A percentile compares a stretch with the other conserved stretches of the same genome.
Evolutionary conservation across 1,140 invertebrate species (phyloP).

Genomic region (Tachypleus tridentatus): DNA sequence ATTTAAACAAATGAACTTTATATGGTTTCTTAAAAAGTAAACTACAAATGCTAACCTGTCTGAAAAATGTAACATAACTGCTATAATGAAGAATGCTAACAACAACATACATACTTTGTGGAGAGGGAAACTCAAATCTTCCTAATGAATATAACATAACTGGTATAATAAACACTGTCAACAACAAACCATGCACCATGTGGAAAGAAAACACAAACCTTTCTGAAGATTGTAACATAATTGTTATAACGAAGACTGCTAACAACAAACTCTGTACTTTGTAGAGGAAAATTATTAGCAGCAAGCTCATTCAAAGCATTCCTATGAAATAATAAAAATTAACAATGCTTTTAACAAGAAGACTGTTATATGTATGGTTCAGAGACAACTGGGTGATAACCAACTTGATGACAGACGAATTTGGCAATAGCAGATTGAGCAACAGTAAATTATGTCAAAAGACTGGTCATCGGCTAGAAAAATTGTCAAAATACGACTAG

Average conservation of each 20-base stretch:
- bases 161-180: not conserved
- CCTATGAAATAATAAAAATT: conserved; percentile 4
- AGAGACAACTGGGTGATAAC: too few species aligned
- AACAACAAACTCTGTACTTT: conserved; percentile 11
- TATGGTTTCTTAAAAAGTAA: too few species aligned
- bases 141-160: not conserved
- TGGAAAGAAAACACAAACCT: not conserved
- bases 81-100: conserved; percentile 7
- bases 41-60: conserved; percentile 3
- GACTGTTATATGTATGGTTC: too few species aligned
- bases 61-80: conserved; percentile 12
- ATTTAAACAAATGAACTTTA: too few species aligned
- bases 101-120: conserved; percentile 14
- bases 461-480: too few species aligned
- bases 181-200: not conserved
- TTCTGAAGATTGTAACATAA: conserved; percentile 14
- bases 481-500: too few species aligned
- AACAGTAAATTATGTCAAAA: too few species aligned
- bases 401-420: too few species aligned
- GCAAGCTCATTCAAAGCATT: conserved; percentile 10
- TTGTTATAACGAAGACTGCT: conserved; percentile 10
- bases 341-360: too few species aligned
- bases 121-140: not conserved
- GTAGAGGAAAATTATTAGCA: conserved; percentile 10
- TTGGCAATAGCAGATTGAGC: too few species aligned